phyloP scores from a whole-genome alignment of 2,113 vertebrate species.

The Onychostoma macrolepis region DNA sequence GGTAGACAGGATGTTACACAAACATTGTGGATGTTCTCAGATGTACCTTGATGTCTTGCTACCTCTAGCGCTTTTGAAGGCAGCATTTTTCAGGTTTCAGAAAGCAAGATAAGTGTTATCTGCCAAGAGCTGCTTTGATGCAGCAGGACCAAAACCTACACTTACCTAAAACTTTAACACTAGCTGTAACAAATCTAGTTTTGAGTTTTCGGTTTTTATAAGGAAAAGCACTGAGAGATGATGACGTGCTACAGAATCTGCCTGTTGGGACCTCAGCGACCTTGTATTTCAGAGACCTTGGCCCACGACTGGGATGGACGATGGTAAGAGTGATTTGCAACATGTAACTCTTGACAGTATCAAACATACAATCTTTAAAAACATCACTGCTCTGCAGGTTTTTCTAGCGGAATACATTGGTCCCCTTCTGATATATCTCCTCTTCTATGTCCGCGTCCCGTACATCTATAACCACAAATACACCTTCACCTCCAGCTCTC shows the following conservation, averaged over 20 bases:
- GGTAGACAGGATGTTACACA: not conserved
- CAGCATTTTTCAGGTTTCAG: slow-evolving; percentile 3
- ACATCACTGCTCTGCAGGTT: slow-evolving; percentile 65
- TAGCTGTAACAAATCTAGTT: slow-evolving; percentile 35
- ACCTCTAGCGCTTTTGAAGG: not conserved
- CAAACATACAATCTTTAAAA: not conserved
- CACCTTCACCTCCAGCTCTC: slow-evolving; percentile 74
- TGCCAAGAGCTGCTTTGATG: not conserved
- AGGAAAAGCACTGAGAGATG: slow-evolving; percentile 82
- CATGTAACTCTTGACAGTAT: not conserved
- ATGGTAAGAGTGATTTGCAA: slow-evolving; percentile 73
- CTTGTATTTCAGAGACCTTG: slow-evolving; percentile 87
- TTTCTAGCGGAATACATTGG: slow-evolving; percentile 82
- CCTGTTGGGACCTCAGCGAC: slow-evolving; percentile 85
- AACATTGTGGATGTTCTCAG: not conserved
- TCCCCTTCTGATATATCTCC: slow-evolving; percentile 81
- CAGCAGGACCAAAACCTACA: not conserved
- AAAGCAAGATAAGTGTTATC: not conserved
- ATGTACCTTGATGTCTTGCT: not conserved
- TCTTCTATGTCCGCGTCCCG: slow-evolving; percentile 82
- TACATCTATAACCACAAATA: slow-evolving; percentile 79
- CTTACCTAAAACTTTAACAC: slow-evolving; percentile 23
- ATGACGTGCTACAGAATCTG: slow-evolving; percentile 83
- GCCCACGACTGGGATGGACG: slow-evolving; percentile 89
- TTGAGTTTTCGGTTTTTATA: slow-evolving; percentile 67